Evolutionary conservation across 2,113 vertebrate species (phyloP), one percentile per base, ranked within the genome.

Genomic region (Caloenas nicobarica): DNA sequence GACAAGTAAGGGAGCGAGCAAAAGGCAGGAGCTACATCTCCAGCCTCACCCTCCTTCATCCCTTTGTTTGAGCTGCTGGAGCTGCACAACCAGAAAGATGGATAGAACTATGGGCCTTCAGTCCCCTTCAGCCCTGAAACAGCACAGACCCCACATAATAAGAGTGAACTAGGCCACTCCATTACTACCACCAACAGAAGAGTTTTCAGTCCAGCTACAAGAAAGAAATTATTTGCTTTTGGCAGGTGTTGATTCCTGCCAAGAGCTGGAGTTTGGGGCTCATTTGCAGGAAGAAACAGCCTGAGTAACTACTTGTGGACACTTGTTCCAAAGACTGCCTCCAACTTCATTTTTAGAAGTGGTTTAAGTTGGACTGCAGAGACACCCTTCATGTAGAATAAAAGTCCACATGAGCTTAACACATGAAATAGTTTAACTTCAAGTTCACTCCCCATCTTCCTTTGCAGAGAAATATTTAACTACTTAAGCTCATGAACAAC

Each of bases 311-410:
- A 19, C 36, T 86, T 81, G 34, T 34, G 34, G 73, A 87, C n/a
- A 33, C 76, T 87, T 85, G 79, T 16, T 91, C 86, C 51, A 93
- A 93, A 81, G 65, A 57, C 28, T 80, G 66, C 54, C 65, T 94
- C 60, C 77, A 91, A 71, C 11, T 93, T 86, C 11, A 53, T 58
- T 89, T 77, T 89, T 61, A 91, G 81, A 94, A 91, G 54, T 92
- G 53, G 71, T 84, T 87, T 81, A 72, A 92, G n/a, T 29, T 89
- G 58, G 79, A 89, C 89, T 77, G 95, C 73, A 91, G 84, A 84
- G 62, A 77, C 71, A 84, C 36, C 91, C 31, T 91, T 86, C 51
- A 38, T 69, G 25, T 68, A 65, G 46, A 93, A 72, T 10, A 88
- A 51, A 36, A 25, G n/a, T 36, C 84, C 46, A 50, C 3, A 13